These are phyloP conservation scores for Astreopora myriophthalma DNA, from an alignment of 64 coral and sea anemone genomes.

Conservation along the genomic window DNA sequence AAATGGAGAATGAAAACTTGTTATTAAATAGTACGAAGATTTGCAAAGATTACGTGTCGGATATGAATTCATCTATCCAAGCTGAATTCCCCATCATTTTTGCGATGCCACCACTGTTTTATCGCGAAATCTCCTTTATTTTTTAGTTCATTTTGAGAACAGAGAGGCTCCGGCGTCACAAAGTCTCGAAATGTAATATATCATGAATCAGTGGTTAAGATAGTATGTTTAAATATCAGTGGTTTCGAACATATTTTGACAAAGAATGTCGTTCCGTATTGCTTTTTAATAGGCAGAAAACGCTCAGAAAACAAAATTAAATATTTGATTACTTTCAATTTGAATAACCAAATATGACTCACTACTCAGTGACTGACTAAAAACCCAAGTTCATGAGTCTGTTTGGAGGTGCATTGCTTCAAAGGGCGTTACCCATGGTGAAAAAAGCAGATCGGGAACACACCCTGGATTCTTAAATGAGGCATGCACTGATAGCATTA, in stretches of 20 bases:
- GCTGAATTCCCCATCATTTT: background rate
- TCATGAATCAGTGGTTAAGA: background rate
- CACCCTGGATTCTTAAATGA: background rate
- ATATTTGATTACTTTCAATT: conserved; percentile 27
- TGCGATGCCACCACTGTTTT: background rate
- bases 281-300: background rate
- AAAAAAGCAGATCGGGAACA: background rate
- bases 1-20: background rate
- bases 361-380: too few species aligned
- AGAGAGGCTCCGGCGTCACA: background rate
- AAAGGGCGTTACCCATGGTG: background rate
- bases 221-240: background rate
- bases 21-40: background rate
- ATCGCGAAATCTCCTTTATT: background rate
- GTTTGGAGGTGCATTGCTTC: background rate
- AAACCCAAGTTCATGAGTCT: too few species aligned
- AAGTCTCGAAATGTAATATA: background rate
- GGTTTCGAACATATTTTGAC: background rate
- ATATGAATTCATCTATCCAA: background rate
- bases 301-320: conserved; percentile 19
- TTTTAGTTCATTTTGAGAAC: background rate
- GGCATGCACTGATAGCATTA: background rate
- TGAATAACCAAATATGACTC: background rate
- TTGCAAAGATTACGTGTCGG: background rate
- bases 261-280: background rate